Conservation (phyloP, 2,797 vertebrate species). For the Apogon talboti region DNA sequence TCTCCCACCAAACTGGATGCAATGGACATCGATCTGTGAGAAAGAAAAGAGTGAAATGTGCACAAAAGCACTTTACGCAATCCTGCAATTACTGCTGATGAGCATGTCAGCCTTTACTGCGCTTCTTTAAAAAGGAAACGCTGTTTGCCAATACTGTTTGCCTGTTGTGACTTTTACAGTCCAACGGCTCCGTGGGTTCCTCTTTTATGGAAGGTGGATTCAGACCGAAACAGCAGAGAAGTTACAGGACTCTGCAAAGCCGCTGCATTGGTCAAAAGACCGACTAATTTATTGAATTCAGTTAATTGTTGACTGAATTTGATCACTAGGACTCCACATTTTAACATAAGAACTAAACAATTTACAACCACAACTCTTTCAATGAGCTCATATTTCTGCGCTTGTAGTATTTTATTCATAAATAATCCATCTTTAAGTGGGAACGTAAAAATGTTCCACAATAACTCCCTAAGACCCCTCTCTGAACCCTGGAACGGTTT, state of each 20-base stretch:
- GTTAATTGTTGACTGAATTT: background rate
- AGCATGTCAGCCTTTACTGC: slow-evolving; percentile 16
- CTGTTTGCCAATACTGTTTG: slow-evolving; percentile 45
- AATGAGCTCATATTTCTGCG: background rate
- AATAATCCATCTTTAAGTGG: no score
- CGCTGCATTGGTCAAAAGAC: slow-evolving; percentile 47
- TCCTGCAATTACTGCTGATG: slow-evolving; percentile 1
- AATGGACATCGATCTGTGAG: slow-evolving; percentile 92
- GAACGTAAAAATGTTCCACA: background rate
- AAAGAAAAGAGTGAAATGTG: fast-evolving
- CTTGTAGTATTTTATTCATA: no score
- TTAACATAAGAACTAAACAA: background rate
- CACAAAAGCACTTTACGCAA: background rate
- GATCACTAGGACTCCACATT: background rate
- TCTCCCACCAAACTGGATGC: slow-evolving; percentile 97
- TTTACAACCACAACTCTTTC: background rate
- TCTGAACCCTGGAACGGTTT: background rate
- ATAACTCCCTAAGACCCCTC: background rate
- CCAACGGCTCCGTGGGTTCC: slow-evolving; percentile 73
- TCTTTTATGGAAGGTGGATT: slow-evolving; percentile 60
- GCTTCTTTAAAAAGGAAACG: slow-evolving; percentile 31
- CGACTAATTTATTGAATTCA: background rate
- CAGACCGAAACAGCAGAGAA: background rate
- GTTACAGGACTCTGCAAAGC: slow-evolving; percentile 27
- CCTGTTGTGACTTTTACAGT: slow-evolving; percentile 64